Evolutionary conservation across 2,797 vertebrate species (phyloP).

Genomic region (Ptychobarbus kaznakovi): DNA sequence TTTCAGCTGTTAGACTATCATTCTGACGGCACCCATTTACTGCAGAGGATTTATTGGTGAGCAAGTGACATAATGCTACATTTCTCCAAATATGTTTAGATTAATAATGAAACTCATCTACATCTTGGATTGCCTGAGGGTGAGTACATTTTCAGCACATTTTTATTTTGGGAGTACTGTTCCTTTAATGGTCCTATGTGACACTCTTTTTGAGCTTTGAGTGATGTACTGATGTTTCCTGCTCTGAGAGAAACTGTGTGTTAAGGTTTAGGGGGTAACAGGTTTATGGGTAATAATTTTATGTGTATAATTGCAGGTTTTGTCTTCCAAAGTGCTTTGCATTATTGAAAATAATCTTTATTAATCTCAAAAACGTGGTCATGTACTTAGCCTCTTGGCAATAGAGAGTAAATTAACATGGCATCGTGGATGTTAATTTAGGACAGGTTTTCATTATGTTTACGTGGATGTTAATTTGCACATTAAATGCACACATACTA

Average conservation of each 20-base stretch:
- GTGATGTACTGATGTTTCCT: constrained; percentile 49
- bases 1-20: not conserved
- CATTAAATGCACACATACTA: not conserved
- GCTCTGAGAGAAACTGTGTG: constrained; percentile 22
- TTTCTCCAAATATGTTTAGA: not conserved
- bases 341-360: constrained; percentile 26
- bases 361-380: constrained; percentile 11
- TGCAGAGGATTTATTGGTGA: not conserved
- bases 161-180: not conserved
- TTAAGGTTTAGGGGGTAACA: constrained; percentile 24
- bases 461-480: too few species aligned
- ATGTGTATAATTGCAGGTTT: constrained; percentile 17
- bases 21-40: not conserved
- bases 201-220: too few species aligned
- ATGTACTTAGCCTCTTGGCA: not conserved
- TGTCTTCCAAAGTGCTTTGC: not conserved
- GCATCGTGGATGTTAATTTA: too few species aligned
- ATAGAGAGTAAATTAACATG: not conserved
- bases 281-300: constrained; percentile 32
- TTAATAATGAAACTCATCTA: not conserved
- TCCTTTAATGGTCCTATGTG: constrained; percentile 11
- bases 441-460: too few species aligned
- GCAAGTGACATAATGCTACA: not conserved
- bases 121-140: not conserved
- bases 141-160: not conserved